These are phyloP conservation scores for Leptopilina drosophilae DNA, from an alignment of 2,888 invertebrate species.

Conservation along the genomic window DNA sequence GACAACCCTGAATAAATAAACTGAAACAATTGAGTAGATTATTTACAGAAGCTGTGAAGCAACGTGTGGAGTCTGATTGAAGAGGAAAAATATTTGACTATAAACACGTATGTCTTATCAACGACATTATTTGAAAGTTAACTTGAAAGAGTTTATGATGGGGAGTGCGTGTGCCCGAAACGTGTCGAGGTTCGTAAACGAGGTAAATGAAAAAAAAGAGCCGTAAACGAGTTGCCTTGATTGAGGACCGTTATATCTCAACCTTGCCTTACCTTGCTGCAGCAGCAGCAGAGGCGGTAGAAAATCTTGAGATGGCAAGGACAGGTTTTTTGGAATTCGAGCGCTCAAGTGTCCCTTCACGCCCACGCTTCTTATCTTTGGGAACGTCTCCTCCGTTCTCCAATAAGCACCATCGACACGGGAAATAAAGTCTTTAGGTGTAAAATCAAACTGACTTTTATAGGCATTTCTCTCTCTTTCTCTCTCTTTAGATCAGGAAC, in stretches of 20 bases:
- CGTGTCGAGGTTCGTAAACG: constrained; percentile 9
- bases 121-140: constrained; percentile 11
- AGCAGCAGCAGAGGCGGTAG: neutral
- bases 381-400: constrained; percentile 1
- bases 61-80: constrained; percentile 31
- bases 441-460: constrained; percentile 39
- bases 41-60: constrained; percentile 22
- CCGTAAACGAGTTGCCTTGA: constrained; percentile 32
- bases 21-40: no score
- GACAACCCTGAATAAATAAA: no score
- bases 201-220: constrained; percentile 13
- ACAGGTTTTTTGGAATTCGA: constrained; percentile 60
- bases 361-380: constrained; percentile 38
- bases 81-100: neutral
- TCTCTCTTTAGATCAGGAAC: neutral
- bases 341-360: constrained; percentile 40
- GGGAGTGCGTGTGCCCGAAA: constrained; percentile 27
- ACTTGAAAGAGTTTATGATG: constrained; percentile 6
- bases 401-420: constrained; percentile 1
- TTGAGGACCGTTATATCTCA: constrained; percentile 38
- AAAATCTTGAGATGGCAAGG: constrained; percentile 37
- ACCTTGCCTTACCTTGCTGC: neutral
- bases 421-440: constrained; percentile 35
- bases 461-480: constrained; percentile 24
- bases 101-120: constrained; percentile 36